These are phyloP conservation scores for Caenorhabditis afra DNA, from an alignment of 2,888 invertebrate genomes.

Conservation along the genomic window DNA sequence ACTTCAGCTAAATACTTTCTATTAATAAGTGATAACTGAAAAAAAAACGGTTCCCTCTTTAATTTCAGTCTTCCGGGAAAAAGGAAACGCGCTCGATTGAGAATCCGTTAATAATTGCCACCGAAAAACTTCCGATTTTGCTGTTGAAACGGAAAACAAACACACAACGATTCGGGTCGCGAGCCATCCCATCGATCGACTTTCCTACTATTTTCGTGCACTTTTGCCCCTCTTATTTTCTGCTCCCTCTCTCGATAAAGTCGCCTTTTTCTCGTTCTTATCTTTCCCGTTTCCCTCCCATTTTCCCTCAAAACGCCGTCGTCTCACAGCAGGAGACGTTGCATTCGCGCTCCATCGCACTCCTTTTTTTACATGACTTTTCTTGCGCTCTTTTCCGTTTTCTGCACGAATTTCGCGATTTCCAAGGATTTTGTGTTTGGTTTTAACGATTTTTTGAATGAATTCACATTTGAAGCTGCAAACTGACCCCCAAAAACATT, in stretches of 20 bases:
- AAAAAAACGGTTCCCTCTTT: too few species aligned
- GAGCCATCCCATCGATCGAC: conserved; percentile 1
- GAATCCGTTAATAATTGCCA: too few species aligned
- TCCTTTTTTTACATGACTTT: conserved; percentile 15
- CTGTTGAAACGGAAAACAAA: not conserved
- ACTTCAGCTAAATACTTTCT: too few species aligned
- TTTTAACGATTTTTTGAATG: not conserved
- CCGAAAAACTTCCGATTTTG: not conserved
- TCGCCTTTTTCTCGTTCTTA: not conserved
- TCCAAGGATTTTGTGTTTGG: conserved; percentile 2
- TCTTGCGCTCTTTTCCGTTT: not conserved
- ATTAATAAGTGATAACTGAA: too few species aligned
- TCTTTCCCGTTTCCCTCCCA: not conserved
- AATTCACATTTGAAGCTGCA: too few species aligned
- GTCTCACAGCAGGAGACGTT: not conserved
- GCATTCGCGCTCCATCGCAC: conserved; percentile 44
- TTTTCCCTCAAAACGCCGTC: not conserved
- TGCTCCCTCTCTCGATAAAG: not conserved
- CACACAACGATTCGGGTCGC: not conserved
- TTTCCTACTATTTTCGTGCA: not conserved
- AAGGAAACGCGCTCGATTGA: too few species aligned
- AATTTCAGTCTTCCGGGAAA: too few species aligned
- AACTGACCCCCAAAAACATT: too few species aligned
- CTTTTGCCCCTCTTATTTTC: not conserved
- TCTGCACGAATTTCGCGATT: conserved; percentile 5